Conservation (phyloP, 2,113 vertebrate species). For the Alethe diademata region DNA sequence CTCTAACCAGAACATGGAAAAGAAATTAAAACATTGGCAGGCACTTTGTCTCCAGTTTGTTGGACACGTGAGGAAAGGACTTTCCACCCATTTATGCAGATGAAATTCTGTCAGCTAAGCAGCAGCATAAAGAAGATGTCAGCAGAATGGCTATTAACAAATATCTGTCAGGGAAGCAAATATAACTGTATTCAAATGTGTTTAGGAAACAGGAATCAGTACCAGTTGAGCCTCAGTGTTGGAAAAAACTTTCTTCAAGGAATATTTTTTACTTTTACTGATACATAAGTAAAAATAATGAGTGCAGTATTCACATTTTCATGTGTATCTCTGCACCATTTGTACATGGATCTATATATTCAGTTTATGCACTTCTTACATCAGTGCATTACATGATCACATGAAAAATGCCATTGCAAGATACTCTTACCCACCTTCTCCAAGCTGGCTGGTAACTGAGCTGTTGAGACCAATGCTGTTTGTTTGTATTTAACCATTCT, state of each 20-base stretch:
- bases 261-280: neutral
- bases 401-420: neutral
- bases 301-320: neutral
- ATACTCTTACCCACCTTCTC: neutral
- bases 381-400: neutral
- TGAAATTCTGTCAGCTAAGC: constrained; percentile 74
- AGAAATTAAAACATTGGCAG: constrained; percentile 82
- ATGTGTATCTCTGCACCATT: neutral
- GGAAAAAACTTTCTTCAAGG: neutral
- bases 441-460: neutral
- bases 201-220: constrained; percentile 12
- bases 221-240: neutral
- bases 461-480: neutral
- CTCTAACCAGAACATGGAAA: constrained; percentile 77
- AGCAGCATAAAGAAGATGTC: constrained; percentile 67
- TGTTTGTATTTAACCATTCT: neutral
- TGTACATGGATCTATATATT: neutral
- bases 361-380: neutral
- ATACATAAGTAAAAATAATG: neutral
- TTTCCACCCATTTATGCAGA: constrained; percentile 77
- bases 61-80: constrained; percentile 75
- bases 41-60: constrained; percentile 85
- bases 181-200: constrained; percentile 8
- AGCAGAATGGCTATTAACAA: constrained; percentile 69
- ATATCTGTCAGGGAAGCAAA: constrained; percentile 61